Percentiles rank a stretch among this genome's conserved stretches.
These are phyloP conservation scores for Thamnaconus septentrionalis DNA, from an alignment of 2,113 vertebrate genomes.

Conservation along the genomic window DNA sequence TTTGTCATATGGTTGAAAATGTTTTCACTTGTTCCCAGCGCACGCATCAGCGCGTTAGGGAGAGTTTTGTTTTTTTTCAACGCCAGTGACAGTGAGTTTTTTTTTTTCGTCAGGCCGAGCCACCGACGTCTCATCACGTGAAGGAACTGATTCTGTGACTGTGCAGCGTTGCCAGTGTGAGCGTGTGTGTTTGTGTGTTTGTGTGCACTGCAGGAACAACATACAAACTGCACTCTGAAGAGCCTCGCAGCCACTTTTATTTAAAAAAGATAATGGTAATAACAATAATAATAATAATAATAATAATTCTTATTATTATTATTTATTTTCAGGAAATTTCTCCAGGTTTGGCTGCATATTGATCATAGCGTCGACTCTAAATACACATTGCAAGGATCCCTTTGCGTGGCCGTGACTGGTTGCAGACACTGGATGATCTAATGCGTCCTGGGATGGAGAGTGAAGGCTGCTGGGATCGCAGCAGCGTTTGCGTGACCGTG, in stretches of 20 bases:
- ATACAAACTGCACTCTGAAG: not conserved
- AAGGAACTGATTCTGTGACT: no score
- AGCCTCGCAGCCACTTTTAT: not conserved
- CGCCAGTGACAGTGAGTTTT: no score
- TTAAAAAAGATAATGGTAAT: not conserved
- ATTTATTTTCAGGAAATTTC: no score
- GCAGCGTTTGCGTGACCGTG: constrained; percentile 67
- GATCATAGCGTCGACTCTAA: no score
- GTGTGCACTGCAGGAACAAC: not conserved
- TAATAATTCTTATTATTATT: no score
- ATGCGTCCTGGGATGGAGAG: constrained; percentile 49
- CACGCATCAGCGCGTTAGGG: not conserved
- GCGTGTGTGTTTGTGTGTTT: not conserved
- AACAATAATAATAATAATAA: no score
- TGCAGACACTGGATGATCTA: constrained; percentile 42
- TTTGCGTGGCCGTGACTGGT: constrained; percentile 17
- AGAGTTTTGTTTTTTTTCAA: no score
- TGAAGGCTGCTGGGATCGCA: constrained; percentile 49
- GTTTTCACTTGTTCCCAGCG: constrained; percentile 13
- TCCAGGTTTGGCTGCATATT: no score
- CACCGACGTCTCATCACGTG: no score
- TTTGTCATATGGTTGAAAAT: not conserved
- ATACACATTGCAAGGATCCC: constrained; percentile 12
- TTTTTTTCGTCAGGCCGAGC: no score
- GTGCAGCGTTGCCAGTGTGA: no score